Percentiles rank a stretch among this genome's conserved stretches.
Evolutionary conservation across 2,888 invertebrate species (phyloP).

Genomic region (Patella caerulea): DNA sequence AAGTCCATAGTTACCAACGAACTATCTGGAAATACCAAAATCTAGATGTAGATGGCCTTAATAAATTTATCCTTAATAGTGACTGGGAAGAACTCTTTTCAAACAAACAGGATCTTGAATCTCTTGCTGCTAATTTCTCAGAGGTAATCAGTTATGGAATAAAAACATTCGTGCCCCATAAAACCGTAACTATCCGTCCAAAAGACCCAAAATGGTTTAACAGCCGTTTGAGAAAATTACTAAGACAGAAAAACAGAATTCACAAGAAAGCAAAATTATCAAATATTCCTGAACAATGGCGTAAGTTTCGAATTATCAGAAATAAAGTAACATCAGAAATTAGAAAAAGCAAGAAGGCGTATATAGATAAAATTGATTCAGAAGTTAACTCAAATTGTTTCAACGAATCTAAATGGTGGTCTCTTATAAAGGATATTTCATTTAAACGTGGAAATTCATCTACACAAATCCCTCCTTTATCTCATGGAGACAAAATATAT

Average conservation of each 20-base stretch:
- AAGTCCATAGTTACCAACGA: background rate
- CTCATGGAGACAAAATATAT: background rate
- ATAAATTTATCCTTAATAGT: background rate
- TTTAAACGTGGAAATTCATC: background rate
- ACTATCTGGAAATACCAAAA: background rate
- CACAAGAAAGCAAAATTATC: background rate
- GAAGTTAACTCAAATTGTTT: too few relatives aligned
- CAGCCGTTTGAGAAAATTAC: too few relatives aligned
- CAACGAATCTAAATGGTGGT: background rate
- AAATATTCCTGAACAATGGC: background rate
- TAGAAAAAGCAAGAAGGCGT: background rate
- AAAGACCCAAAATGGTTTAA: too few relatives aligned
- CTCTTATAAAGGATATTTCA: background rate
- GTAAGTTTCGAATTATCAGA: background rate
- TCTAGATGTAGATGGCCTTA: background rate
- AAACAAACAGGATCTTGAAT: too few relatives aligned
- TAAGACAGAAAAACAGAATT: background rate
- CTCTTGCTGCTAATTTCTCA: too few relatives aligned
- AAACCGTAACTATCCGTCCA: background rate
- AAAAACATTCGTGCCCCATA: constrained; percentile 4
- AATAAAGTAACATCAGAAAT: background rate
- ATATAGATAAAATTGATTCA: background rate
- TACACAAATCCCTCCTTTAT: background rate
- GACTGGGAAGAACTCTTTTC: background rate
- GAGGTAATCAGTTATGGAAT: background rate